phyloP scores from a whole-genome alignment of 2,888 invertebrate species.

The Automeris io region DNA sequence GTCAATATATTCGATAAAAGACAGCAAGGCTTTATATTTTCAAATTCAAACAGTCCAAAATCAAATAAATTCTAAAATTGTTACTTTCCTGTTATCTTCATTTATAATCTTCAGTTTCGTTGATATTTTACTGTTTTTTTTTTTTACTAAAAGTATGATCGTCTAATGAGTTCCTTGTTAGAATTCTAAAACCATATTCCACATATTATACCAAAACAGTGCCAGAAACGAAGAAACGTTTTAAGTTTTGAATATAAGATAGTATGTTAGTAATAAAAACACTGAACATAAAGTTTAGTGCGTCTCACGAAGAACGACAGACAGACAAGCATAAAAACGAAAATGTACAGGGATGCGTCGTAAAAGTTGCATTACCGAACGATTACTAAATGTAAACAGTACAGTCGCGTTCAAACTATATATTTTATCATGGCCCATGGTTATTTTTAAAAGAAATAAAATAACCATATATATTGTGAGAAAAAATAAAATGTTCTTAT shows the following conservation, averaged over 20 bases:
- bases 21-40: too few relatives aligned
- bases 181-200: too few relatives aligned
- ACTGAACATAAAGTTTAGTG: conserved; percentile 4
- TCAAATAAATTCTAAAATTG: too few relatives aligned
- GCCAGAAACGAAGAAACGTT: conserved; percentile 6
- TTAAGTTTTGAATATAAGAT: conserved; percentile 12
- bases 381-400: conserved; percentile 30
- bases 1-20: too few relatives aligned
- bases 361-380: conserved; percentile 39
- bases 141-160: too few relatives aligned
- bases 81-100: too few relatives aligned
- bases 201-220: too few relatives aligned
- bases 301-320: conserved; percentile 12
- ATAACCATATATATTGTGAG: not conserved
- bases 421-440: not conserved
- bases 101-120: too few relatives aligned
- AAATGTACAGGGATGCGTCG: conserved; percentile 31
- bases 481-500: too few relatives aligned
- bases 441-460: not conserved
- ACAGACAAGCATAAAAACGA: conserved; percentile 35
- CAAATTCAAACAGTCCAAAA: too few relatives aligned
- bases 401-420: conserved; percentile 12
- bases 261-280: conserved; percentile 7
- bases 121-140: too few relatives aligned
- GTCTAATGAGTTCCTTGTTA: too few relatives aligned